Evolutionary conservation across 2,113 vertebrate species (phyloP).

Genomic region (Oncorhynchus gorbuscha): DNA sequence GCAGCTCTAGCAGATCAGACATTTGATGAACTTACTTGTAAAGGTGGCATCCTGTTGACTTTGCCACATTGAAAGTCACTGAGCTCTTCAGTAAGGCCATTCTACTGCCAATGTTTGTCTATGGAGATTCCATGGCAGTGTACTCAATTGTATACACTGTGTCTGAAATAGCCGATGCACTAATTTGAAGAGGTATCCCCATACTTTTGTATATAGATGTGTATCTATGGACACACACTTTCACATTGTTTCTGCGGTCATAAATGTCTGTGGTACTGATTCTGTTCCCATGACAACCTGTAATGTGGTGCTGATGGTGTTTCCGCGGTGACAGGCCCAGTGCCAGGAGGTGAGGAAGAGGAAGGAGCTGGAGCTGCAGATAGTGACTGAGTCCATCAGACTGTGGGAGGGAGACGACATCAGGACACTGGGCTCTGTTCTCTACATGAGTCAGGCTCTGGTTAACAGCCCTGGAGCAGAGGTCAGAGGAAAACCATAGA

Average conservation of each 20-base stretch:
- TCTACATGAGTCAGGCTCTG: slow-evolving; percentile 95
- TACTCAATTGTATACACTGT: no score
- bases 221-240: slow-evolving; percentile 3
- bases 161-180: no score
- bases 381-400: slow-evolving; percentile 89
- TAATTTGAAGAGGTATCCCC: no score
- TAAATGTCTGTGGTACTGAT: slow-evolving; percentile 1
- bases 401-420: slow-evolving; percentile 98
- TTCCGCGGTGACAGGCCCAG: slow-evolving; percentile 77
- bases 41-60: no score
- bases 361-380: slow-evolving; percentile 95
- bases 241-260: neutral
- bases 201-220: neutral
- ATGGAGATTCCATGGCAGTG: no score
- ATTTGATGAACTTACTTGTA: no score
- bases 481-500: slow-evolving; percentile 22
- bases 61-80: no score
- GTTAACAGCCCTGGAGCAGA: slow-evolving; percentile 84
- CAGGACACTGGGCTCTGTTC: slow-evolving; percentile 87
- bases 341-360: slow-evolving; percentile 96
- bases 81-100: no score
- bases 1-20: no score
- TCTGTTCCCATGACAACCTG: neutral
- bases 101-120: no score
- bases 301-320: slow-evolving; percentile 3